Percentiles rank a stretch among this genome's conserved stretches.
Conservation (phyloP, 2,797 vertebrate species). For the Peromyscus nudipes region DNA sequence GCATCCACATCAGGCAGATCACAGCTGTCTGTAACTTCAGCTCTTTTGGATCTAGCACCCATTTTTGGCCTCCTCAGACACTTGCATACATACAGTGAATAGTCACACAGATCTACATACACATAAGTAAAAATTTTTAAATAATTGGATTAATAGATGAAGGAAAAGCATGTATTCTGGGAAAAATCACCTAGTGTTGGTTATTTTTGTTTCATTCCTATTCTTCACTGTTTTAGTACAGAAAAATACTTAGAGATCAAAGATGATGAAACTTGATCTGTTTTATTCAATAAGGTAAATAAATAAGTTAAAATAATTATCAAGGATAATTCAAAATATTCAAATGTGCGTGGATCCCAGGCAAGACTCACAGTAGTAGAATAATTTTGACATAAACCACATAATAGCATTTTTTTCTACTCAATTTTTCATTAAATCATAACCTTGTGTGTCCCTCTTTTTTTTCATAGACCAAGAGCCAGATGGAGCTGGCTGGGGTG, state of each 20-base stretch:
- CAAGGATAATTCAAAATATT: background rate
- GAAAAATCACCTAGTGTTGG: background rate
- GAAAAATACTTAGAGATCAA: background rate
- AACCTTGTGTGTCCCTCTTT: conserved; percentile 4
- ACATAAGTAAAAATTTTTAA: background rate
- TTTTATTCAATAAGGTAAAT: background rate
- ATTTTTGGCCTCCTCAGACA: background rate
- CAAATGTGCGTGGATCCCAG: background rate
- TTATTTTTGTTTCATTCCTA: background rate
- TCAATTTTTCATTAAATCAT: conserved; percentile 26
- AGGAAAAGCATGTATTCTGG: background rate
- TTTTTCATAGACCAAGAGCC: conserved; percentile 26
- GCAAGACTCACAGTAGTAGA: conserved; percentile 25
- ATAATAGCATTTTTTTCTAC: conserved; percentile 1
- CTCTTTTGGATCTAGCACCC: background rate
- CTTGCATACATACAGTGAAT: too few species aligned
- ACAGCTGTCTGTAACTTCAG: background rate
- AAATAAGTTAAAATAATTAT: conserved; percentile 18
- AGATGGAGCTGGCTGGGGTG: conserved; percentile 41
- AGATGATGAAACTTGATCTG: background rate
- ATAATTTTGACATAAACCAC: conserved; percentile 53
- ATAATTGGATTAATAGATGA: conserved; percentile 5
- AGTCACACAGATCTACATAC: background rate
- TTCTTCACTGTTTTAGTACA: background rate
- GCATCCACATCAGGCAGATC: background rate